phyloP scores from a whole-genome alignment of 2,888 invertebrate species.

The Drosophila subsilvestris region DNA sequence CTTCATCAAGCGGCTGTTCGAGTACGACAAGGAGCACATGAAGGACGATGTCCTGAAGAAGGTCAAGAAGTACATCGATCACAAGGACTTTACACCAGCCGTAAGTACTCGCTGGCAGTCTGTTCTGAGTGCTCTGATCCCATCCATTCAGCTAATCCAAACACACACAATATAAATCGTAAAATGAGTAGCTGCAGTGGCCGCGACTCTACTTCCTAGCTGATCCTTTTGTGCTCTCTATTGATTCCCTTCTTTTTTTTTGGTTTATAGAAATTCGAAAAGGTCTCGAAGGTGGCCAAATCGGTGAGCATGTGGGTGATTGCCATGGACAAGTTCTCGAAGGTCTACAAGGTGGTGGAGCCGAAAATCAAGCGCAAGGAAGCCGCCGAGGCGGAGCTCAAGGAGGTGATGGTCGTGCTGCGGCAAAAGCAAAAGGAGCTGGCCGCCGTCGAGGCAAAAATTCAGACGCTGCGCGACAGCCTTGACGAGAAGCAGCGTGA shows the following conservation, averaged over 20 bases:
- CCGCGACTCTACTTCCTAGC: background rate
- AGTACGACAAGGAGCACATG: slow-evolving; percentile 95
- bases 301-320: slow-evolving; percentile 97
- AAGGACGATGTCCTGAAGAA: slow-evolving; percentile 90
- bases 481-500: slow-evolving; percentile 90
- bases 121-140: background rate
- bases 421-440: slow-evolving; percentile 92
- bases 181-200: no score
- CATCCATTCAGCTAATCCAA: no score
- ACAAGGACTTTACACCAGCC: slow-evolving; percentile 94
- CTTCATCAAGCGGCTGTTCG: slow-evolving; percentile 92
- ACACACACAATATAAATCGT: no score
- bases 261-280: slow-evolving; percentile 87
- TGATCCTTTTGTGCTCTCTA: background rate
- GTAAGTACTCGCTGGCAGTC: slow-evolving; percentile 76
- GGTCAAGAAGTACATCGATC: slow-evolving; percentile 91
- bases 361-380: slow-evolving; percentile 92
- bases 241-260: no score
- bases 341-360: slow-evolving; percentile 93
- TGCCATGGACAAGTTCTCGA: slow-evolving; percentile 95
- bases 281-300: slow-evolving; percentile 93
- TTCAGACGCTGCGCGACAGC: slow-evolving; percentile 84
- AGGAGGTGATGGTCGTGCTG: slow-evolving; percentile 90
- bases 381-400: slow-evolving; percentile 90
- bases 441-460: slow-evolving; percentile 91